Evolutionary conservation across 2,797 vertebrate species (phyloP).

Genomic region (Falco peregrinus): DNA sequence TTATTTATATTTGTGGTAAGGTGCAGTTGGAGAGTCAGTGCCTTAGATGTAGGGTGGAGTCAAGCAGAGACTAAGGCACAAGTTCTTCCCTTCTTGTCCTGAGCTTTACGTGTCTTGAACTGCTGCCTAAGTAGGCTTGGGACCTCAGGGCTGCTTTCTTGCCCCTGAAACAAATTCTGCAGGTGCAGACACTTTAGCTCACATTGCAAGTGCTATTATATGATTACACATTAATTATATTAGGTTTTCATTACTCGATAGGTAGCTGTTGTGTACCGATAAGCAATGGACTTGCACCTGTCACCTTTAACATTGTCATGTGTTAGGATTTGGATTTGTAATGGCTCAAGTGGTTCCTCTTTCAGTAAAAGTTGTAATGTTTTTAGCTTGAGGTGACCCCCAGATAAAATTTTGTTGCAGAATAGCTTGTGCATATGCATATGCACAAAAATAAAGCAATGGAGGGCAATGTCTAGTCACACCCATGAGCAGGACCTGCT

Average conservation of each 20-base stretch:
- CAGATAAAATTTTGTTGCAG: neutral
- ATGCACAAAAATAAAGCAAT: neutral
- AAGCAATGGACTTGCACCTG: neutral
- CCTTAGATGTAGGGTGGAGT: neutral
- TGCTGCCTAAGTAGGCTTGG: neutral
- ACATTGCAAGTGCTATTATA: neutral
- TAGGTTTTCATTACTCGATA: neutral
- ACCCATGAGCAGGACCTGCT: neutral
- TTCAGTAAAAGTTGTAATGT: neutral
- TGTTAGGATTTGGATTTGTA: neutral
- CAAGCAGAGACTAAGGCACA: neutral
- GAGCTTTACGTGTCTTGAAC: neutral
- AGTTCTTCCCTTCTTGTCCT: neutral
- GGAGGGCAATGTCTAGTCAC: neutral
- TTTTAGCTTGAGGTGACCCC: neutral
- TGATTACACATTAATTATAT: neutral
- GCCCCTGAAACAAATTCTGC: neutral
- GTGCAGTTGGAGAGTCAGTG: neutral
- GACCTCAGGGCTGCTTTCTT: neutral
- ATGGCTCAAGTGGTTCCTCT: neutral
- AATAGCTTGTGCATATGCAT: neutral
- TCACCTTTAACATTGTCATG: neutral
- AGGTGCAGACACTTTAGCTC: neutral
- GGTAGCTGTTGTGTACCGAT: neutral
- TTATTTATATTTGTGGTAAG: neutral